phyloP scores from a whole-genome alignment of 2,113 vertebrate genomes.

The Stigmatopora nigra region DNA sequence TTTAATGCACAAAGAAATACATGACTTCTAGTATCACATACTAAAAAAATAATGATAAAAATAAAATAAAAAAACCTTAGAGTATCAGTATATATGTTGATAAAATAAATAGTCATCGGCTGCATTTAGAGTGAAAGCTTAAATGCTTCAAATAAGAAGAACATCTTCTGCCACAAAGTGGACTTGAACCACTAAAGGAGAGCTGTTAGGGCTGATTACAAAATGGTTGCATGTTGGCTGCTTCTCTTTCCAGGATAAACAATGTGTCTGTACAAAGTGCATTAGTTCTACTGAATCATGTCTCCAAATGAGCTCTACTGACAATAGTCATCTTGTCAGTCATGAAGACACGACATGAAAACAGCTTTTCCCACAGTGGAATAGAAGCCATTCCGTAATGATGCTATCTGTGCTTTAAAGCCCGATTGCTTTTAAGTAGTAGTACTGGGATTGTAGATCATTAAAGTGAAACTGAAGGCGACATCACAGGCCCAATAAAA shows the following conservation, averaged over 20 bases:
- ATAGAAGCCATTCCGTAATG: constrained; percentile 20
- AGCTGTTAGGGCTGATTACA: constrained; percentile 22
- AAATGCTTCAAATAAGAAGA: constrained; percentile 26
- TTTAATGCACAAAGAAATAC: constrained; percentile 54
- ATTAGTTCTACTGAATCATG: constrained; percentile 29
- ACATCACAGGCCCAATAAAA: constrained; percentile 7
- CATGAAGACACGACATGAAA: constrained; percentile 1
- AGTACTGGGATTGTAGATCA: constrained; percentile 32
- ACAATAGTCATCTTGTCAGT: constrained; percentile 17
- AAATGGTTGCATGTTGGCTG: constrained; percentile 10
- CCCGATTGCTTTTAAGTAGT: constrained; percentile 36
- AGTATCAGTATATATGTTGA: constrained; percentile 31
- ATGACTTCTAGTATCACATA: constrained; percentile 14
- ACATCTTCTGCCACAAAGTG: constrained; percentile 23
- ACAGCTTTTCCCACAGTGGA: constrained; percentile 1
- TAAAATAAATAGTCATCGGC: constrained; percentile 64
- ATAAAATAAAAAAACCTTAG: neutral
- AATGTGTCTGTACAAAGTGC: constrained; percentile 49
- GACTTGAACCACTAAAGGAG: constrained; percentile 18
- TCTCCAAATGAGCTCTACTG: constrained; percentile 11
- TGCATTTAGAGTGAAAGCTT: constrained; percentile 31
- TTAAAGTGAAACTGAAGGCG: constrained; percentile 30
- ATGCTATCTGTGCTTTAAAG: constrained; percentile 40
- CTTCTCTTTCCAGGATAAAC: constrained; percentile 24
- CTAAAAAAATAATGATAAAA: neutral